A percentile compares a stretch with the other conserved stretches of the same genome.
These are phyloP conservation scores for Elymnias hypermnestra DNA, from an alignment of 1,140 invertebrate genomes.

Conservation along the genomic window DNA sequence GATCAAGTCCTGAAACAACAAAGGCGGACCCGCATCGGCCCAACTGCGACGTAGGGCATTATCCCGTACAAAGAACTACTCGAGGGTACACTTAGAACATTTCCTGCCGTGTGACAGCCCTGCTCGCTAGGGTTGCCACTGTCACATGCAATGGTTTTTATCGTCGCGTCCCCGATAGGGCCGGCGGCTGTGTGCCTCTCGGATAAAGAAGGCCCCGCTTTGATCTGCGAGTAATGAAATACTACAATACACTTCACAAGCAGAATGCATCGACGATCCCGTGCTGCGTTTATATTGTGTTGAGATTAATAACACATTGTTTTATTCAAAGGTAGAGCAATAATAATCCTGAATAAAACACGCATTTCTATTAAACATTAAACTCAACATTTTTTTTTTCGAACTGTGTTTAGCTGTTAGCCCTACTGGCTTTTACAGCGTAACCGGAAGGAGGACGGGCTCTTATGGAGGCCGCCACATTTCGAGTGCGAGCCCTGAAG, in stretches of 20 bases:
- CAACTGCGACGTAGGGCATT: conserved; percentile 20
- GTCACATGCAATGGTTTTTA: conserved; percentile 27
- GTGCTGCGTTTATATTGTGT: too few relatives aligned
- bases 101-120: conserved; percentile 14
- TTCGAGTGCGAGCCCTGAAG: too few relatives aligned
- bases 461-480: too few relatives aligned
- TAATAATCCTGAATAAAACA: too few relatives aligned
- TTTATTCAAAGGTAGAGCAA: too few relatives aligned
- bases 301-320: too few relatives aligned
- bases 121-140: conserved; percentile 15
- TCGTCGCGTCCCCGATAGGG: conserved; percentile 15
- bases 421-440: too few relatives aligned
- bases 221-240: conserved; percentile 35
- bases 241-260: conserved; percentile 17
- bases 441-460: too few relatives aligned
- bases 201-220: conserved; percentile 20
- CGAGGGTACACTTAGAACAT: conserved; percentile 1
- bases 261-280: conserved; percentile 11
- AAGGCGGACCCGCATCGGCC: conserved; percentile 25
- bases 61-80: conserved; percentile 17
- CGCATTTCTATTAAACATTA: too few relatives aligned
- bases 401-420: too few relatives aligned
- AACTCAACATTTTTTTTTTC: too few relatives aligned
- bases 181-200: conserved; percentile 21
- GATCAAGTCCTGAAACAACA: conserved; percentile 28